Evolutionary conservation across 2,888 invertebrate genomes (phyloP).

Genomic region (Cancer borealis): DNA sequence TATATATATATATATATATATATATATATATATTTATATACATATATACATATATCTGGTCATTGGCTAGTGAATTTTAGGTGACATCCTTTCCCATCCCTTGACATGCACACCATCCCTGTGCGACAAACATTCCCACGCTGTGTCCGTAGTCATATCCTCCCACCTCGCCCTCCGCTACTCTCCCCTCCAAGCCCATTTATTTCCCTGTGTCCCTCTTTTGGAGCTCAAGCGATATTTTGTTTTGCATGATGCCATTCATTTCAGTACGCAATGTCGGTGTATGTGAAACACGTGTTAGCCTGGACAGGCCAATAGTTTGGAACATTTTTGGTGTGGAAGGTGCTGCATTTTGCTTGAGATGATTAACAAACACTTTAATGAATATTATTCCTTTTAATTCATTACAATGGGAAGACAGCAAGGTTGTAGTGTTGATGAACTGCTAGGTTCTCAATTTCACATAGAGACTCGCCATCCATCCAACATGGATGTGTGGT

Average conservation of each 20-base stretch:
- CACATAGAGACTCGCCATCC: too few species aligned
- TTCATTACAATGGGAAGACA: neutral
- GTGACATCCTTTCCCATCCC: too few species aligned
- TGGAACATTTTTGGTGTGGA: neutral
- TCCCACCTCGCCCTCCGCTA: neutral
- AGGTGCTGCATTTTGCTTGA: neutral
- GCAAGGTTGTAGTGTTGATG: neutral
- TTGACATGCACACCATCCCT: too few species aligned
- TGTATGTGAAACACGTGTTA: neutral
- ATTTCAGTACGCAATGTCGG: neutral
- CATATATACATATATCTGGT: too few species aligned
- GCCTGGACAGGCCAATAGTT: neutral
- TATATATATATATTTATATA: too few species aligned
- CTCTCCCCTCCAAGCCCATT: neutral
- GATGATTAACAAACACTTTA: too few species aligned
- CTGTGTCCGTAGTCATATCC: neutral
- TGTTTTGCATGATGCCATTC: neutral
- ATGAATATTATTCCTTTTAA: neutral
- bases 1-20: too few species aligned
- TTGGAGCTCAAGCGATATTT: neutral
- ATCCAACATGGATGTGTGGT: neutral
- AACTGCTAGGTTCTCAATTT: neutral
- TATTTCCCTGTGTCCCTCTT: neutral
- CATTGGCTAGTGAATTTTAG: too few species aligned
- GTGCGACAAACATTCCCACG: neutral